Percentiles rank a stretch among this genome's conserved stretches.
Conservation (phyloP, 2,113 vertebrate species). For the Cephalopholis sonnerati region DNA sequence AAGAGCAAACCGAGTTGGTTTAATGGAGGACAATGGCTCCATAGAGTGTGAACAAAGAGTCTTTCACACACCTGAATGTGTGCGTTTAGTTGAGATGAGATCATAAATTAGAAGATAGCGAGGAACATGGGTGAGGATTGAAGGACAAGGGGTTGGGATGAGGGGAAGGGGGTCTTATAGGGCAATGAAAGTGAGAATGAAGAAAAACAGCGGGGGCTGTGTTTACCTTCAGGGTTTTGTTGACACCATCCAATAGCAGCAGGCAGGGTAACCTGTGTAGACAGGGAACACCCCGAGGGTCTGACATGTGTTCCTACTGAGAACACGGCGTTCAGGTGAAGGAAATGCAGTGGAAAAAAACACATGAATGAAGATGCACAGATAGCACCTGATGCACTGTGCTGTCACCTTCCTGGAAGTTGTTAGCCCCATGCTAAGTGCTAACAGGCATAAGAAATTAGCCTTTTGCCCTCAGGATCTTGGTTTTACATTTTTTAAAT, state of each 20-base stretch:
- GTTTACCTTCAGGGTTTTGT: constrained; percentile 58
- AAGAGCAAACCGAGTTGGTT: constrained; percentile 32
- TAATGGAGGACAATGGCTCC: constrained; percentile 69
- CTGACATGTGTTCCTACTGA: constrained; percentile 64
- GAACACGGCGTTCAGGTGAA: background rate
- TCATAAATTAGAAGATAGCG: constrained; percentile 60
- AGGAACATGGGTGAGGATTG: constrained; percentile 58
- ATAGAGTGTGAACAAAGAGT: constrained; percentile 75
- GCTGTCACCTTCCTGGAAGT: constrained; percentile 29
- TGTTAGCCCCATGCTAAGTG: constrained; percentile 21
- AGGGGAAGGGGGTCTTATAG: constrained; percentile 27
- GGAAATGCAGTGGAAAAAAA: constrained; percentile 15
- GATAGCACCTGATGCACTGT: constrained; percentile 2
- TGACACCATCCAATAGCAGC: constrained; percentile 52
- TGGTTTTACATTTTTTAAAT: background rate
- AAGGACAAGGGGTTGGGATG: constrained; percentile 23
- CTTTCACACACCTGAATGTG: constrained; percentile 71
- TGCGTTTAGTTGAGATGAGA: constrained; percentile 50
- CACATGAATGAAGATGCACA: constrained; percentile 11
- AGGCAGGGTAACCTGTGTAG: constrained; percentile 54
- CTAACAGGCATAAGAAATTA: constrained; percentile 15
- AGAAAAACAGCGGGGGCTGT: background rate
- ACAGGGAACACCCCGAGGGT: constrained; percentile 66
- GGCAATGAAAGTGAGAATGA: constrained; percentile 19
- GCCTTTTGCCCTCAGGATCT: background rate